Percentiles rank a stretch among this genome's conserved stretches.
phyloP scores from a whole-genome alignment of 2,113 vertebrate species.

The Taxidea taxus region DNA sequence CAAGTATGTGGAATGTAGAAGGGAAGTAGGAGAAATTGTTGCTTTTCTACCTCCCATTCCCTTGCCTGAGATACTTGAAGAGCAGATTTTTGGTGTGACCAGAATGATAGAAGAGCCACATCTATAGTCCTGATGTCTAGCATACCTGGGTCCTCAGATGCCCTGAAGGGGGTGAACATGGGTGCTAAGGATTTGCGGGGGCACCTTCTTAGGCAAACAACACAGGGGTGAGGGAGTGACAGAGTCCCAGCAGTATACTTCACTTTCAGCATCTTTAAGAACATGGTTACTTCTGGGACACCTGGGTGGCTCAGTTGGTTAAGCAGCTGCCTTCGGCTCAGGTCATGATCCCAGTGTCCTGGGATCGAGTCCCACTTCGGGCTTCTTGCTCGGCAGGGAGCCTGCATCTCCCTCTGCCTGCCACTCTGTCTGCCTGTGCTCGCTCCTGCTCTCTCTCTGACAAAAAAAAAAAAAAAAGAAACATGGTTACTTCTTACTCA shows the following conservation, averaged over 20 bases:
- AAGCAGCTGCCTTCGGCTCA: no score
- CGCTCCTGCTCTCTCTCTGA: no score
- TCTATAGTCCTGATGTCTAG: rapidly evolving
- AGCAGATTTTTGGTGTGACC: background rate
- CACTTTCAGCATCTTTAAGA: background rate
- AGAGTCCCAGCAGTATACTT: background rate
- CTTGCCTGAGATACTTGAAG: background rate
- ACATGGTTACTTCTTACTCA: no score
- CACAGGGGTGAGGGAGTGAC: no score
- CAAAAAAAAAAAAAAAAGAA: no score
- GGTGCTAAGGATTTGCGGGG: background rate
- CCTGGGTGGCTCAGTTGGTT: no score
- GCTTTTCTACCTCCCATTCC: background rate
- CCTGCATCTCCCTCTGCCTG: no score
- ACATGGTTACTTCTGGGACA: no score
- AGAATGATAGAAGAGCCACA: background rate
- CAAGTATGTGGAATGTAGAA: background rate
- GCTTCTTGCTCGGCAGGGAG: no score
- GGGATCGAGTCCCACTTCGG: no score
- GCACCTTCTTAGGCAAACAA: background rate
- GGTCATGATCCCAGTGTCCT: no score
- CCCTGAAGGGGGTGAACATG: rapidly evolving
- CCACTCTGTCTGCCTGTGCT: no score
- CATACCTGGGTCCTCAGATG: background rate
- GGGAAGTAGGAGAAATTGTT: background rate